These are phyloP conservation scores for Galerucella calmariensis DNA, from an alignment of 2,888 invertebrate genomes.

Conservation along the genomic window DNA sequence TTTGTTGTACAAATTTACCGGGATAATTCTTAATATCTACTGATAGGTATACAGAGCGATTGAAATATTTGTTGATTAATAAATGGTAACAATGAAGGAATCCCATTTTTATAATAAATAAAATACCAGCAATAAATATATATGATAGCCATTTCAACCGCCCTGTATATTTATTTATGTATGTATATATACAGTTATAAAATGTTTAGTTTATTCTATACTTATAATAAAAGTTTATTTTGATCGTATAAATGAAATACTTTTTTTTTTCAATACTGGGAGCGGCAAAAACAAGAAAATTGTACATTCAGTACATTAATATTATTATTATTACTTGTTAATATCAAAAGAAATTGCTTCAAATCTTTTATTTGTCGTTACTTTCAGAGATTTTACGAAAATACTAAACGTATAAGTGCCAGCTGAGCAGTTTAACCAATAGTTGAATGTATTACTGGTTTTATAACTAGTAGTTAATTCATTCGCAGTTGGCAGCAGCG, in stretches of 20 bases:
- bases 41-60: conserved; percentile 39
- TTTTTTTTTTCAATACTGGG: conserved; percentile 27
- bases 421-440: too few species aligned
- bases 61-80: conserved; percentile 35
- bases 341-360: too few species aligned
- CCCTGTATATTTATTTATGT: conserved; percentile 42
- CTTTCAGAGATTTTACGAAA: too few species aligned
- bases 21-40: conserved; percentile 33
- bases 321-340: not conserved
- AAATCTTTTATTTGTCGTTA: too few species aligned
- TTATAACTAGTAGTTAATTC: too few species aligned
- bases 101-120: conserved; percentile 40
- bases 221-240: conserved; percentile 45
- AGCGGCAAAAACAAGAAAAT: not conserved
- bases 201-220: conserved; percentile 44
- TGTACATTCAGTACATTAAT: not conserved
- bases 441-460: too few species aligned
- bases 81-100: conserved; percentile 47
- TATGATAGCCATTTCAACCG: conserved; percentile 33
- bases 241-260: conserved; percentile 46
- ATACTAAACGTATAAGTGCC: too few species aligned
- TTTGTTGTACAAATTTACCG: conserved; percentile 23
- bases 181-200: conserved; percentile 50
- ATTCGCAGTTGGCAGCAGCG: too few species aligned
- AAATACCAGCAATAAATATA: conserved; percentile 41